Base-by-base conservation (phyloP, 2,797 vertebrate genomes). In the Enteromius fasciolatus region DNA sequence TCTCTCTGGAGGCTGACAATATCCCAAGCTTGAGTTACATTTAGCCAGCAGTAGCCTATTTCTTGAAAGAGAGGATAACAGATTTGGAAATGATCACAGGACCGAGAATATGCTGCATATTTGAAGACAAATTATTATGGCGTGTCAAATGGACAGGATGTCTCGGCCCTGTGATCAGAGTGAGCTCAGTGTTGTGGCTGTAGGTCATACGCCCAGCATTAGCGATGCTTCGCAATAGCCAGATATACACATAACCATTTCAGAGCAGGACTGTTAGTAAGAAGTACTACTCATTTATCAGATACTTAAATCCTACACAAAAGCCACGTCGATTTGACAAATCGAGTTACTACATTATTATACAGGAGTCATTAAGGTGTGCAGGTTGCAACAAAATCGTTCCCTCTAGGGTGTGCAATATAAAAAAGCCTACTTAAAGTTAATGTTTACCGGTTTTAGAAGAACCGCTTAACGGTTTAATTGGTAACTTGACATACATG, bases 151-250 rank as follows among this genome's bases (percentile, higher is more conserved):
- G 17, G 39, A 63, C 74, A 61, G 57, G 39, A 63, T 63, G 74
- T 61, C 23, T 31, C 2, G 52, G 17, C 66, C 78, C 64, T 84
- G 83, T 81, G 80, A 82, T 23, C 3, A 23, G 25, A 66, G 63
- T 66, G 50, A 68, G 67, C 73, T 67, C 36, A 66, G 75, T 64
- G 69, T 76, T 28, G 54, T 44, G 78, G 78, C 33, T 36, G 3
- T 67, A 25, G 80, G 83, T 85, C 84, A 87, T 81, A 72, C 78
- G 78, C 64, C 12, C 20, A 14, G 44, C 76, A 69, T 82, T 85
- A 86, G 57, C 25, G 7, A 25, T 28, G 48, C 17, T 44, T 80
- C 14, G 5, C 46, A n/a, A 59, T 59, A 54, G 8, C 59, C 59
- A 14, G 39, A 11, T 1, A 7, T 31, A 73, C 20, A 23, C 20